Base-by-base conservation (phyloP, 23 tunicate species). In the Ciona savignyi region DNA sequence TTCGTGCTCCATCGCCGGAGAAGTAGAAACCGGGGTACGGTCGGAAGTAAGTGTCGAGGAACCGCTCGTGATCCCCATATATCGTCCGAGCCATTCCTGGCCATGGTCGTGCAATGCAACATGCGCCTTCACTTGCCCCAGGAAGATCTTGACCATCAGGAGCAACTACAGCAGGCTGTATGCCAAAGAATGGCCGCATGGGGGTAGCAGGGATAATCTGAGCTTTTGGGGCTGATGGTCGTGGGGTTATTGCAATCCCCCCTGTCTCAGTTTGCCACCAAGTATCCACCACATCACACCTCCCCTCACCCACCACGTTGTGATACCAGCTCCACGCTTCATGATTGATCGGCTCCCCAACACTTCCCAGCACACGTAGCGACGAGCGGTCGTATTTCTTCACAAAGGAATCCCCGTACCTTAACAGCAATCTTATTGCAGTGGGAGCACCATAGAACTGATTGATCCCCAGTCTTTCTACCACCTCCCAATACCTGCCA, bases 251-350 rank as follows among this genome's bases (percentile, higher is more conserved):
- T 62, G 81, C 83, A 22, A 88, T 88, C 15, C 89, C 96, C 65
- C 99, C 99, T 21, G 99, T 95, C 64, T 95, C 99, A 1, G 99
- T 95, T 61, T 95, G 99, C 99, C 99, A 95, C 99, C 99, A 95
- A 20, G 96, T 83, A 32, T 95, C 99, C 21, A 95, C 96, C 3
- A 95, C 91, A 66, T 80, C 81, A 83, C 90, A 83, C 56, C 70
- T 83, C 4, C 75, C 70, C 1, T 83, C 35, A 0, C 99, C 99
- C 32, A 95, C 95, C 1, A 88, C 95, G 29, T 80, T 61, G 70
- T 88, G 81, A 51, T 88, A 90, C 99, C 99, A 95, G 29, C 83
- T 70, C 99, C 99, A 95, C 0, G 99, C 99, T 32, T 90, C 99
- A 71, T 84, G 86, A 70, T 95, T 89, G 63, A 90, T 83, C 3